Evolutionary conservation across 2,113 vertebrate species (phyloP).

Genomic region (Noctilio leporinus): DNA sequence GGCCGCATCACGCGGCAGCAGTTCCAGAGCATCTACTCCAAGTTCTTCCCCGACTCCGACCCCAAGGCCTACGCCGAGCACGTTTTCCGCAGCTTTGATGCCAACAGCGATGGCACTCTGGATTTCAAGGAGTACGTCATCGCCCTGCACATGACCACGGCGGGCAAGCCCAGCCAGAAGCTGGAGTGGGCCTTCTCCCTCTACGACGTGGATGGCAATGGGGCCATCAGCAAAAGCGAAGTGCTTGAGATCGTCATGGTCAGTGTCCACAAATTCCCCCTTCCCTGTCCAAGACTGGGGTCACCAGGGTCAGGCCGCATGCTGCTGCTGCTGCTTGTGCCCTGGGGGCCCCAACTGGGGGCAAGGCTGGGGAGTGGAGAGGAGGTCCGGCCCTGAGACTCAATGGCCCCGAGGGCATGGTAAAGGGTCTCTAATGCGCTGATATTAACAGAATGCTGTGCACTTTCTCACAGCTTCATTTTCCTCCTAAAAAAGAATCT

Average conservation of each 20-base stretch:
- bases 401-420: accelerated
- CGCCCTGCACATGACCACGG: constrained; percentile 92
- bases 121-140: constrained; percentile 96
- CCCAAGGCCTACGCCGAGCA: constrained; percentile 90
- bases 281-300: accelerated
- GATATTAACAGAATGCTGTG: neutral
- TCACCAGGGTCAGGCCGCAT: neutral
- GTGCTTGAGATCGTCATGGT: constrained; percentile 91
- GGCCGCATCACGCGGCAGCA: constrained; percentile 86
- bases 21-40: constrained; percentile 92
- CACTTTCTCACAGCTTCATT: neutral
- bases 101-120: constrained; percentile 91
- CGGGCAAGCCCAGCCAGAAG: constrained; percentile 86
- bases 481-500: neutral
- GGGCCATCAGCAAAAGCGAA: constrained; percentile 91
- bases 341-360: neutral
- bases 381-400: neutral
- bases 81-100: constrained; percentile 95
- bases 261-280: constrained; percentile 32
- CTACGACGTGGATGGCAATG: constrained; percentile 93
- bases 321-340: neutral
- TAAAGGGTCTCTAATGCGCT: no score
- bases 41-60: constrained; percentile 91
- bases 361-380: accelerated
- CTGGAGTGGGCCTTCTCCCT: constrained; percentile 96